phyloP scores from a whole-genome alignment of 1,140 invertebrate species.

The Panonychus citri region DNA sequence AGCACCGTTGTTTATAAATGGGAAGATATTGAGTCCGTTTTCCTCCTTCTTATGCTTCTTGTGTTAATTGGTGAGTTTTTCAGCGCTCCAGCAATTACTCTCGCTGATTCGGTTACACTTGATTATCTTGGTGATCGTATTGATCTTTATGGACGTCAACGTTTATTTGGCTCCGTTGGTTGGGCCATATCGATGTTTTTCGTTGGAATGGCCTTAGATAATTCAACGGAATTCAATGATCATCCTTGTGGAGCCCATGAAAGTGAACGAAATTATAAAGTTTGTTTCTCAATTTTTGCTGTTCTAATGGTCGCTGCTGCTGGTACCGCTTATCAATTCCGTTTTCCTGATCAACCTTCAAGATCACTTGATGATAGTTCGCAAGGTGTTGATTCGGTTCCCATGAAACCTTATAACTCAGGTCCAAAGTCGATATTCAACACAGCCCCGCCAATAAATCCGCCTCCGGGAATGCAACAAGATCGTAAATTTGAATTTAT shows the following conservation, averaged over 20 bases:
- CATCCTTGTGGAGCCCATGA: conserved; percentile 69
- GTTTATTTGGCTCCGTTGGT: conserved; percentile 94
- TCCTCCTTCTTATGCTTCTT: conserved; percentile 72
- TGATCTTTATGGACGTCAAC: conserved; percentile 69
- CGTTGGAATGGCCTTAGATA: conserved; percentile 84
- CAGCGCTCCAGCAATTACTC: conserved; percentile 77
- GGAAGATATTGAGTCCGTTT: conserved; percentile 80
- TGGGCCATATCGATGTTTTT: conserved; percentile 98
- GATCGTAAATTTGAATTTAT: conserved; percentile 10
- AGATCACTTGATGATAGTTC: background rate
- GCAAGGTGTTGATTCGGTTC: background rate
- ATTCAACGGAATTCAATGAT: conserved; percentile 61
- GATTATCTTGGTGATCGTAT: conserved; percentile 72
- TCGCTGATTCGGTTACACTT: conserved; percentile 81
- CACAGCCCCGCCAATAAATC: conserved; percentile 10
- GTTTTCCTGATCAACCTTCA: conserved; percentile 19
- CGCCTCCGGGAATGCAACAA: conserved; percentile 4
- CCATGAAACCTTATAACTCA: conserved; percentile 2
- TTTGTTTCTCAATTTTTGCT: conserved; percentile 92
- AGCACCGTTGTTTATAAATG: conserved; percentile 69
- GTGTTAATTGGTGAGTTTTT: conserved; percentile 94
- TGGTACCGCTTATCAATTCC: conserved; percentile 63
- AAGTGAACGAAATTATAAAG: conserved; percentile 88
- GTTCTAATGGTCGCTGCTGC: conserved; percentile 86
- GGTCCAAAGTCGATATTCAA: conserved; percentile 12